Evolutionary conservation across 1,140 invertebrate species (phyloP).

Genomic region (Frieseomelitta varia): DNA sequence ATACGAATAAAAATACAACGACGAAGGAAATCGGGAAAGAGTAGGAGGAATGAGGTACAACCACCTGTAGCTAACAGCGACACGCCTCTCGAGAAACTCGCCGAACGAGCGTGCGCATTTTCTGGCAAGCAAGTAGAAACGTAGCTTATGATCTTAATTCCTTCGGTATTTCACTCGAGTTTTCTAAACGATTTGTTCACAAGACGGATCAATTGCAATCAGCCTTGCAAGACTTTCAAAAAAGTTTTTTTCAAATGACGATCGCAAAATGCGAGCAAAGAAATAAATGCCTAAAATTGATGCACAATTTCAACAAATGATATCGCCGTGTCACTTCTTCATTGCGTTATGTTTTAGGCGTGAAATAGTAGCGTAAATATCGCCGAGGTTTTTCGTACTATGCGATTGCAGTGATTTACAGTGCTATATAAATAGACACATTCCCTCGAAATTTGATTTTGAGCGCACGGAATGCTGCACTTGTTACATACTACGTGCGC

Average conservation of each 20-base stretch:
- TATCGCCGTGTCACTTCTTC: not conserved
- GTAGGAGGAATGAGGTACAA: conserved; percentile 26
- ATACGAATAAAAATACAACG: no score
- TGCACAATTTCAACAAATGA: not conserved
- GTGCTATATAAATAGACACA: no score
- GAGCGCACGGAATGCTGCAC: not conserved
- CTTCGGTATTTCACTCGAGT: conserved; percentile 27
- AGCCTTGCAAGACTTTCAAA: not conserved
- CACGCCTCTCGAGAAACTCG: conserved; percentile 56
- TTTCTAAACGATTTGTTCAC: not conserved
- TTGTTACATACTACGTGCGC: not conserved
- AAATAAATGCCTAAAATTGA: not conserved
- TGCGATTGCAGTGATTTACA: no score
- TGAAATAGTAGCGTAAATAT: conserved; percentile 5
- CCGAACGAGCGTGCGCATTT: conserved; percentile 43
- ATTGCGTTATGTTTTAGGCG: no score
- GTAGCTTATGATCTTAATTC: not conserved
- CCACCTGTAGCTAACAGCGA: conserved; percentile 67
- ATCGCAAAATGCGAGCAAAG: not conserved
- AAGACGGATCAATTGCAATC: not conserved
- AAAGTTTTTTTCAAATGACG: not conserved
- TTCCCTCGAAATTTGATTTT: no score
- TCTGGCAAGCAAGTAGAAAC: conserved; percentile 14
- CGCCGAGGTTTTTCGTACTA: not conserved
- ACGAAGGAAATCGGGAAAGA: conserved; percentile 13